phyloP scores from a whole-genome alignment of 2,113 vertebrate species.

The Balaenoptera acutorostrata region DNA sequence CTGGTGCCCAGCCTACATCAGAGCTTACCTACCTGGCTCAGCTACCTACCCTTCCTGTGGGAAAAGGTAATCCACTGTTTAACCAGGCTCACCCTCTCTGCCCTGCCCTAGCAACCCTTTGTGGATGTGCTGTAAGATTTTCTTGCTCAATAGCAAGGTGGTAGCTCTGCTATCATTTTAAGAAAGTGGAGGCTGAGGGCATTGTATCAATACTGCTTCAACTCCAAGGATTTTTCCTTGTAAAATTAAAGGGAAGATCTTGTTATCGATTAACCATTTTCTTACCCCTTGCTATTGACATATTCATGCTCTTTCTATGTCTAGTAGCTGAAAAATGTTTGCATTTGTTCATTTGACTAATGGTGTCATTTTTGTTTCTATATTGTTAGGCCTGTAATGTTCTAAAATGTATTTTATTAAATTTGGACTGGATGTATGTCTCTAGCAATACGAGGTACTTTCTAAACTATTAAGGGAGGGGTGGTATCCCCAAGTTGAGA shows the following conservation, averaged over 20 bases:
- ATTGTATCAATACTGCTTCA: constrained; percentile 79
- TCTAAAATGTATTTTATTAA: constrained; percentile 86
- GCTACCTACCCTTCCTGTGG: neutral
- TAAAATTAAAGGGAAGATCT: constrained; percentile 77
- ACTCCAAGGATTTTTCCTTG: constrained; percentile 78
- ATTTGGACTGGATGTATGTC: constrained; percentile 88
- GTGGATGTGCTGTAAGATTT: constrained; percentile 78
- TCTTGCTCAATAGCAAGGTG: constrained; percentile 80
- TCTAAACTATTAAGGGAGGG: constrained; percentile 82
- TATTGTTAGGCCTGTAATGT: constrained; percentile 89
- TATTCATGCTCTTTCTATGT: constrained; percentile 83
- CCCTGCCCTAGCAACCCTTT: constrained; percentile 48
- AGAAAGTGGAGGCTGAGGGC: constrained; percentile 77
- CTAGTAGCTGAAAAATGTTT: constrained; percentile 88
- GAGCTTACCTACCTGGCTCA: neutral
- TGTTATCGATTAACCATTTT: constrained; percentile 77
- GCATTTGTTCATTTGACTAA: constrained; percentile 88
- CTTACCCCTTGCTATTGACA: constrained; percentile 83
- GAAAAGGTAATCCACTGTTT: constrained; percentile 12
- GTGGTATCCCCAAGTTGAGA: constrained; percentile 78
- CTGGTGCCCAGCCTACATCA: constrained; percentile 34
- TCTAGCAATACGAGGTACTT: constrained; percentile 94
- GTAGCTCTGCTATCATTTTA: constrained; percentile 82
- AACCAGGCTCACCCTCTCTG: neutral
- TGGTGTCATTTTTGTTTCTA: constrained; percentile 85